phyloP scores from a whole-genome alignment of 2,888 invertebrate genomes.

The Linhomoeus sp. region DNA sequence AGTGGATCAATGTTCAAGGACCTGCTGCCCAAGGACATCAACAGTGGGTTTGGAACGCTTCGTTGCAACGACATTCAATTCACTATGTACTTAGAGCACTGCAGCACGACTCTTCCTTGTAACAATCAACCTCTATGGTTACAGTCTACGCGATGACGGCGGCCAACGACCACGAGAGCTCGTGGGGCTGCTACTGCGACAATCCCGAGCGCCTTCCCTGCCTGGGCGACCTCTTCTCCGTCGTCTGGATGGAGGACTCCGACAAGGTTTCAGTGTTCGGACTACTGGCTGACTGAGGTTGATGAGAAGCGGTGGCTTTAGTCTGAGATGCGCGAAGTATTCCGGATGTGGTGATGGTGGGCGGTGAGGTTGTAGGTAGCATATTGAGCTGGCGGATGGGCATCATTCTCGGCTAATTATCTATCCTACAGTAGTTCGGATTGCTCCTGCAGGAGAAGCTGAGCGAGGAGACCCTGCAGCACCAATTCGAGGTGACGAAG shows the following conservation, averaged over 20 bases:
- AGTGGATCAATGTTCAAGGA: constrained; percentile 42
- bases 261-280: constrained; percentile 28
- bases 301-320: no score
- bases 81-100: no score
- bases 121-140: no score
- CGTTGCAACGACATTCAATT: no score
- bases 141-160: constrained; percentile 42
- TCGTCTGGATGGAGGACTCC: constrained; percentile 43
- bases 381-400: no score
- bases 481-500: constrained; percentile 37
- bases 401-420: no score
- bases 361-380: no score
- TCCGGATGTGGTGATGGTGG: no score
- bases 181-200: constrained; percentile 42
- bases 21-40: constrained; percentile 34
- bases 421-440: no score
- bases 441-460: constrained; percentile 31
- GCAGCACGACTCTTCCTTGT: no score
- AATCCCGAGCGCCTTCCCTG: constrained; percentile 24
- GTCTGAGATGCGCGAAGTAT: no score
- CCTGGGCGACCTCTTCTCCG: constrained; percentile 42
- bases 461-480: constrained; percentile 33
- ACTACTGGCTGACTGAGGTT: neutral
- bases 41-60: constrained; percentile 29
- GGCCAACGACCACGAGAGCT: constrained; percentile 39